Conservation (phyloP, 30 jellyfish, hydroid and myxozoan genomes). For the Catostylus mosaicus region DNA sequence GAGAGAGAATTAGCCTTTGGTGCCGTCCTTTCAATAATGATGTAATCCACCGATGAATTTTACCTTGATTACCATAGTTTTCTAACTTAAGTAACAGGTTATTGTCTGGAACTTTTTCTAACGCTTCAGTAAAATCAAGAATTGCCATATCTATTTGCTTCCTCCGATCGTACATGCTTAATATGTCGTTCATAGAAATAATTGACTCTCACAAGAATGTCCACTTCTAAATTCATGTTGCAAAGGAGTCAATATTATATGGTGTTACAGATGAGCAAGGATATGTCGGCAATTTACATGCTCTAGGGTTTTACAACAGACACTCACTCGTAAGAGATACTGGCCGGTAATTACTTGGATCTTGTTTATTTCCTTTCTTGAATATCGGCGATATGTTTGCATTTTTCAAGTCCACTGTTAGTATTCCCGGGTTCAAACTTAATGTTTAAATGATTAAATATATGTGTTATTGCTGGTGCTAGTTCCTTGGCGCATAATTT, state of each 20-base stretch:
- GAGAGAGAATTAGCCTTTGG: too few relatives aligned
- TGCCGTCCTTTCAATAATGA: too few relatives aligned
- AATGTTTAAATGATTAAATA: not conserved
- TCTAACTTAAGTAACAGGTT: constrained; percentile 8
- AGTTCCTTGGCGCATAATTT: constrained; percentile 2
- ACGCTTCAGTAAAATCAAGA: constrained; percentile 17
- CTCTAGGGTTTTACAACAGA: too few relatives aligned
- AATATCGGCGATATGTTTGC: too few relatives aligned
- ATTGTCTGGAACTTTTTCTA: constrained; percentile 14
- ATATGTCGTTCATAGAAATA: constrained; percentile 26
- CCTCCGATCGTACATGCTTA: not conserved
- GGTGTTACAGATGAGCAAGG: not conserved
- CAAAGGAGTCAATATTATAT: not conserved
- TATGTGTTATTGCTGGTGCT: constrained; percentile 15
- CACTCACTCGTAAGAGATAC: constrained; percentile 16
- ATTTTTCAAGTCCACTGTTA: constrained; percentile 26
- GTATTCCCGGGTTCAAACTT: constrained; percentile 14
- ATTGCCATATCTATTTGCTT: not conserved
- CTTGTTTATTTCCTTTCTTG: not conserved
- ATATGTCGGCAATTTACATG: constrained; percentile 21
- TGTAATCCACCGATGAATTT: not conserved
- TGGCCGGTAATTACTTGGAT: constrained; percentile 27
- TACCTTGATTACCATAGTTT: not conserved
- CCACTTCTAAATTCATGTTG: constrained; percentile 27
- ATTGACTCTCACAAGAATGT: constrained; percentile 11